phyloP scores from a whole-genome alignment of 2,888 invertebrate species.

The Tenthredo distinguenda region DNA sequence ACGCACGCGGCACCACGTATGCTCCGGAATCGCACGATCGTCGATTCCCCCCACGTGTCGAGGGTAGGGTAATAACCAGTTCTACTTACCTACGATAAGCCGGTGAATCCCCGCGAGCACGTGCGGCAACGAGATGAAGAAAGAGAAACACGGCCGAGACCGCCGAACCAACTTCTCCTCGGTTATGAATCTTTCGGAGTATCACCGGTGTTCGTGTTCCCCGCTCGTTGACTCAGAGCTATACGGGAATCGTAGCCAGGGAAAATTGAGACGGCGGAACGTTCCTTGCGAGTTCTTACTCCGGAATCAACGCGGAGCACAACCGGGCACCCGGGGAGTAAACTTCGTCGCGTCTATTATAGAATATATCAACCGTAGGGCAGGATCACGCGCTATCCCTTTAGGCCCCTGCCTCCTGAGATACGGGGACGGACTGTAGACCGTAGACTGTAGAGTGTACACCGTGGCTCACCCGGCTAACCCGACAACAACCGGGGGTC shows the following conservation, averaged over 20 bases:
- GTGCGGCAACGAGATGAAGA: conserved; percentile 12
- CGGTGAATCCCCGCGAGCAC: conserved; percentile 44
- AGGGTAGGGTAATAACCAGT: conserved; percentile 34
- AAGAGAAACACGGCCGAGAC: not conserved
- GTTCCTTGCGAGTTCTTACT: not conserved
- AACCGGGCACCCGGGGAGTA: not conserved
- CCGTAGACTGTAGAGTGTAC: conserved; percentile 24
- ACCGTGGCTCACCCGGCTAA: conserved; percentile 41
- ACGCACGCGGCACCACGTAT: not conserved
- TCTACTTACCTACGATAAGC: conserved; percentile 49
- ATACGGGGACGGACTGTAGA: conserved; percentile 44
- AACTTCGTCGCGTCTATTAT: not conserved
- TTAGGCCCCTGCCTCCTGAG: conserved; percentile 36
- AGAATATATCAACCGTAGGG: not conserved
- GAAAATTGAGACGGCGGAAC: not conserved
- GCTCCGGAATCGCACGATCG: not conserved
- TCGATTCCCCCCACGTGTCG: not conserved
- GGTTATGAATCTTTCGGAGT: not conserved
- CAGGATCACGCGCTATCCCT: conserved; percentile 37
- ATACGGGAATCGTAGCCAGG: not conserved
- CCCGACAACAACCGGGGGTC: conserved; percentile 50
- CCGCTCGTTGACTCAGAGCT: conserved; percentile 32
- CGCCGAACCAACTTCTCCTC: conserved; percentile 10
- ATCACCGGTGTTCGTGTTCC: conserved; percentile 9
- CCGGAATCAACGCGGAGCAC: not conserved